Conservation (phyloP, 2,797 vertebrate genomes). For the Sylvilagus floridanus region DNA sequence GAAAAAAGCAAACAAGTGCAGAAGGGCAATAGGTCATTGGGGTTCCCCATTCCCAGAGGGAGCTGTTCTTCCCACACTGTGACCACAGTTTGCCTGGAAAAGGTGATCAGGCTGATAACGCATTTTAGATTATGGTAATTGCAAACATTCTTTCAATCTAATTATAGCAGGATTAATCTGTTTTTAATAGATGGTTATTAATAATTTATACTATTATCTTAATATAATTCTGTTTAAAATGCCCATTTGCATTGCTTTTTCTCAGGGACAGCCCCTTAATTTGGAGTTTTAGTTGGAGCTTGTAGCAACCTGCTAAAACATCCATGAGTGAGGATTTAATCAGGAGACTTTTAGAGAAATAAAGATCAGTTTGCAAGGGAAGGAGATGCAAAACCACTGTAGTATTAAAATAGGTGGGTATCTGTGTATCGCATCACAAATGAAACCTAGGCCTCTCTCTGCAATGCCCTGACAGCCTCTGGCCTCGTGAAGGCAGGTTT, state of each 20-base stretch:
- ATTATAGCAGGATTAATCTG: conserved; percentile 86
- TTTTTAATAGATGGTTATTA: conserved; percentile 86
- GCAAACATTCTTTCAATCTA: conserved; percentile 83
- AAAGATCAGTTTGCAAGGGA: conserved; percentile 84
- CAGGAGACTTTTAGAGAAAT: conserved; percentile 83
- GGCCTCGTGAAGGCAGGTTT: conserved; percentile 67
- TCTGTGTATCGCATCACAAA: conserved; percentile 81
- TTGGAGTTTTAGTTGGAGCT: conserved; percentile 79
- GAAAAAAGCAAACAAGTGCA: neutral
- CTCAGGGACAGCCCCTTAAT: conserved; percentile 80
- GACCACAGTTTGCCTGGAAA: conserved; percentile 67
- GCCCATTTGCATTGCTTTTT: conserved; percentile 84
- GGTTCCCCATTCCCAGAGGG: neutral
- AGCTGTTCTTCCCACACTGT: neutral
- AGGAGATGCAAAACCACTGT: conserved; percentile 79
- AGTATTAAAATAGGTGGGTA: conserved; percentile 82
- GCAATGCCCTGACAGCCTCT: conserved; percentile 76
- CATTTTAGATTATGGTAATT: conserved; percentile 81
- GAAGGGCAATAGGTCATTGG: neutral
- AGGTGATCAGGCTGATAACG: conserved; percentile 82
- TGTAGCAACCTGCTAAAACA: conserved; percentile 79
- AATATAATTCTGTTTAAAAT: conserved; percentile 86
- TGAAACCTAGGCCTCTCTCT: conserved; percentile 83
- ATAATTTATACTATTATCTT: conserved; percentile 88
- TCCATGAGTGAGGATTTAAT: conserved; percentile 80